Evolutionary conservation across 2,888 invertebrate species (phyloP).

Genomic region (Ichneumoninae sp.): DNA sequence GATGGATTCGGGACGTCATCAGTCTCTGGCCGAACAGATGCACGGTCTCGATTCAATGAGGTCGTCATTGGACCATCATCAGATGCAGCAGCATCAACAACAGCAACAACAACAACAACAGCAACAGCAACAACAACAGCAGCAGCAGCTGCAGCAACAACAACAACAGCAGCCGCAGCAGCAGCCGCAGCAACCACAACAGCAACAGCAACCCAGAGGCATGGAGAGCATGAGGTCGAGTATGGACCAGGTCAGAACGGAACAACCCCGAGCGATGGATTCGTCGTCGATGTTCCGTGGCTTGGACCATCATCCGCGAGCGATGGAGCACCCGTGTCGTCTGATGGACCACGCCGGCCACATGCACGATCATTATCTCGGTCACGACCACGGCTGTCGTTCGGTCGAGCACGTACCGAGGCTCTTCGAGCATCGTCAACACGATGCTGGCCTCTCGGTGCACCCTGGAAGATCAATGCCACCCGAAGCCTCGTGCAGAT

Average conservation of each 20-base stretch:
- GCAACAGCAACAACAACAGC: constrained; percentile 36
- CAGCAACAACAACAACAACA: constrained; percentile 57
- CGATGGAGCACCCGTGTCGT: constrained; percentile 81
- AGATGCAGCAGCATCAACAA: constrained; percentile 58
- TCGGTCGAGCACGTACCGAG: constrained; percentile 81
- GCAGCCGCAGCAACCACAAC: constrained; percentile 37
- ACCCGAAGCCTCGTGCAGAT: constrained; percentile 72
- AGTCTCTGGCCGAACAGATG: constrained; percentile 70
- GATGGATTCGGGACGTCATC: constrained; percentile 80
- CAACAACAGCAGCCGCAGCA: constrained; percentile 74
- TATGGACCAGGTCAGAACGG: constrained; percentile 71
- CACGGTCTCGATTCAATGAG: constrained; percentile 65
- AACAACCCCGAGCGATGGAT: constrained; percentile 70
- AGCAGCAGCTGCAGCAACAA: constrained; percentile 38
- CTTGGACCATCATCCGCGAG: constrained; percentile 77
- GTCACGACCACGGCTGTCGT: constrained; percentile 80
- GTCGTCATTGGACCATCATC: constrained; percentile 65
- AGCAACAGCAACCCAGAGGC: constrained; percentile 77
- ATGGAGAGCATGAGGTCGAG: constrained; percentile 76
- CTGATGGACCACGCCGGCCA: constrained; percentile 79
- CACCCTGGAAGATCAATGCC: constrained; percentile 71
- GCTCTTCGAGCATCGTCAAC: constrained; percentile 79
- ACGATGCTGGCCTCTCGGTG: constrained; percentile 69
- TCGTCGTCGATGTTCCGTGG: constrained; percentile 63
- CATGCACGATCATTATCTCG: constrained; percentile 79